Percentiles rank a stretch among this genome's conserved stretches.
phyloP scores from a whole-genome alignment of 2,888 invertebrate genomes.

The Dermolepida albohirtum region DNA sequence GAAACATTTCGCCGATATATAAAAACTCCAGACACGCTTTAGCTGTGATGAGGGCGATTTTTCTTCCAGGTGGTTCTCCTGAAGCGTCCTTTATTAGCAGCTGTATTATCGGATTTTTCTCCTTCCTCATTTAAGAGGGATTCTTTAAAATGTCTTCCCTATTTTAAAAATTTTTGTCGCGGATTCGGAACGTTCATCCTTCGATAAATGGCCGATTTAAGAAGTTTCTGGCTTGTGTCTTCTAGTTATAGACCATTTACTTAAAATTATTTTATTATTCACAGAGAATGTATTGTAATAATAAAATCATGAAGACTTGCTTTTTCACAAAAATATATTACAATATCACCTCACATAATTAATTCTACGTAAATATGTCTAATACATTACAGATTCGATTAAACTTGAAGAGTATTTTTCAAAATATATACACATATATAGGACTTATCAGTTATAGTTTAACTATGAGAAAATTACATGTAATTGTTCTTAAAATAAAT shows the following conservation, averaged over 20 bases:
- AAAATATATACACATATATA: too few relatives aligned
- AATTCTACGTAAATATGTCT: too few relatives aligned
- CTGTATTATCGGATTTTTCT: constrained; percentile 34
- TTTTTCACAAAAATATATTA: constrained; percentile 22
- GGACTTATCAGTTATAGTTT: too few relatives aligned
- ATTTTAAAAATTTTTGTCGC: constrained; percentile 24
- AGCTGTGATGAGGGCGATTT: constrained; percentile 16
- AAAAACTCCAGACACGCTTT: constrained; percentile 15
- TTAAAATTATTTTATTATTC: constrained; percentile 37
- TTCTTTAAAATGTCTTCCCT: constrained; percentile 12
- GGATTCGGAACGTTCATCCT: constrained; percentile 23
- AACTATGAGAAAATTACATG: too few relatives aligned
- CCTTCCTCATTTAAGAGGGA: constrained; percentile 12
- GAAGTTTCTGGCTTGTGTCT: constrained; percentile 32
- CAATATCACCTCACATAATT: too few relatives aligned
- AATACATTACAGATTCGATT: too few relatives aligned
- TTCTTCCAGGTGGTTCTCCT: neutral
- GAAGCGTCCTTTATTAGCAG: constrained; percentile 26
- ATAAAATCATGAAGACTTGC: constrained; percentile 4
- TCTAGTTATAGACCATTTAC: constrained; percentile 25
- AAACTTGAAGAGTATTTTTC: too few relatives aligned
- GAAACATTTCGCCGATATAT: constrained; percentile 6
- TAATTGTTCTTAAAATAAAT: too few relatives aligned
- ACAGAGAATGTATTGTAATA: neutral
- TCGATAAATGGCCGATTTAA: constrained; percentile 35